phyloP scores from a whole-genome alignment of 2,797 vertebrate genomes.

The Semotilus atromaculatus region DNA sequence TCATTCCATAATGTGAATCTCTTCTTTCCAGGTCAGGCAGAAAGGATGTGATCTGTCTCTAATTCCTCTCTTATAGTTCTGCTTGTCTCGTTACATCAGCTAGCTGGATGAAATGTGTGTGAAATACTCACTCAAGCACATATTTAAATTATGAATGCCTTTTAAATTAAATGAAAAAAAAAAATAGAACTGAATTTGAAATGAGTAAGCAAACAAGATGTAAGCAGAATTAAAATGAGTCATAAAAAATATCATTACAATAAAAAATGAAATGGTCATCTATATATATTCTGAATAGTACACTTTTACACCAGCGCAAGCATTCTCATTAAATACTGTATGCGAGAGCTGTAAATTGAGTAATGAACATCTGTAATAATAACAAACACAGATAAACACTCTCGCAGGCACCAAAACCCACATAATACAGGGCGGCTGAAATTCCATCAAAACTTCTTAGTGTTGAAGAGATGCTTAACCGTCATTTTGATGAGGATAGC shows the following conservation, averaged over 20 bases:
- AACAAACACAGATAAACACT: conserved; percentile 32
- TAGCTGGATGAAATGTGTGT: conserved; percentile 13
- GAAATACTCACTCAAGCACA: not conserved
- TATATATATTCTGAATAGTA: not conserved
- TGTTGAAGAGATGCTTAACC: conserved; percentile 52
- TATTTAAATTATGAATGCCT: not conserved
- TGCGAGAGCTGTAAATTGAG: not conserved
- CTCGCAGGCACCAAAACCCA: conserved; percentile 21
- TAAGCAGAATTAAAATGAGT: not conserved
- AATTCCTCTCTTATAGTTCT: conserved; percentile 60
- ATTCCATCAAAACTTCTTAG: conserved; percentile 52
- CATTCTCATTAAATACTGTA: not conserved
- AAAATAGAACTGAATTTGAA: not conserved
- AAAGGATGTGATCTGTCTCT: conserved; percentile 67
- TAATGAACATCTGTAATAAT: not conserved
- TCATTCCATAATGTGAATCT: conserved; percentile 56
- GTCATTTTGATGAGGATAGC: conserved; percentile 65
- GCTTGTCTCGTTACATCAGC: conserved; percentile 64
- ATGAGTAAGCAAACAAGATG: not conserved
- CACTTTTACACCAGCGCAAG: not conserved
- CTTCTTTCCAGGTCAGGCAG: conserved; percentile 72
- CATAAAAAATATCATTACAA: not conserved
- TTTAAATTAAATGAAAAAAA: not conserved
- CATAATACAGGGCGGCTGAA: conserved; percentile 12
- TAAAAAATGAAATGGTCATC: not conserved